A percentile compares a stretch with the other conserved stretches of the same genome.
Evolutionary conservation across 2,888 invertebrate genomes (phyloP).

Genomic region (Nymphalis c-album): DNA sequence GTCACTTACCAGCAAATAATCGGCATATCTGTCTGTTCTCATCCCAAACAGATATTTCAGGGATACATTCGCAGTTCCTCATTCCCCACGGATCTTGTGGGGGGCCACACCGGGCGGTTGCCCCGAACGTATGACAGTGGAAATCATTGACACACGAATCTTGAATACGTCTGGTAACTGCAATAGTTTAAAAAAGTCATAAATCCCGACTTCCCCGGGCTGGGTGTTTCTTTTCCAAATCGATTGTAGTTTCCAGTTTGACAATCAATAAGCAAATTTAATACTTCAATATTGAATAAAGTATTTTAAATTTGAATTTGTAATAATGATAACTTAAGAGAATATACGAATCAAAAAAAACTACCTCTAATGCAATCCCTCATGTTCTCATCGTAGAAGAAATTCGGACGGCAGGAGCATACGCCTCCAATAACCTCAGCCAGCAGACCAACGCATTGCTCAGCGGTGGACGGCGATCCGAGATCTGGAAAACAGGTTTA

Average conservation of each 20-base stretch:
- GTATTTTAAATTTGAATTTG: no score
- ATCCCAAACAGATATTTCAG: slow-evolving; percentile 62
- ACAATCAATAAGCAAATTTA: no score
- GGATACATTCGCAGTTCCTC: slow-evolving; percentile 58
- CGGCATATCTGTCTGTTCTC: slow-evolving; percentile 55
- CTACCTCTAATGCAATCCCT: slow-evolving; percentile 69
- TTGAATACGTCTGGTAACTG: slow-evolving; percentile 57
- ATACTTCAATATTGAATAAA: no score
- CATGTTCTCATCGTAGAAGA: slow-evolving; percentile 66
- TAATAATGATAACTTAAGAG: no score
- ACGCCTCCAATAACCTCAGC: slow-evolving; percentile 54
- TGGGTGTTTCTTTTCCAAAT: no score
- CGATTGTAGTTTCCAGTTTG: no score
- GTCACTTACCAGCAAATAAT: slow-evolving; percentile 57
- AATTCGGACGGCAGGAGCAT: slow-evolving; percentile 66
- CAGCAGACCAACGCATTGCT: slow-evolving; percentile 59
- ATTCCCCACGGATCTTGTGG: slow-evolving; percentile 51
- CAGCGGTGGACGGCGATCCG: slow-evolving; percentile 55
- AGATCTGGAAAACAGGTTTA: slow-evolving; percentile 53
- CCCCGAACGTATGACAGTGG: slow-evolving; percentile 68
- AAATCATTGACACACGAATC: slow-evolving; percentile 60
- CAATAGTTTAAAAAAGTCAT: no score
- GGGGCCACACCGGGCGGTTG: slow-evolving; percentile 51
- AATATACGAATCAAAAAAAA: no score
- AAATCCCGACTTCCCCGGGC: no score